phyloP scores from a whole-genome alignment of 2,113 vertebrate genomes.

The Cervus canadensis region DNA sequence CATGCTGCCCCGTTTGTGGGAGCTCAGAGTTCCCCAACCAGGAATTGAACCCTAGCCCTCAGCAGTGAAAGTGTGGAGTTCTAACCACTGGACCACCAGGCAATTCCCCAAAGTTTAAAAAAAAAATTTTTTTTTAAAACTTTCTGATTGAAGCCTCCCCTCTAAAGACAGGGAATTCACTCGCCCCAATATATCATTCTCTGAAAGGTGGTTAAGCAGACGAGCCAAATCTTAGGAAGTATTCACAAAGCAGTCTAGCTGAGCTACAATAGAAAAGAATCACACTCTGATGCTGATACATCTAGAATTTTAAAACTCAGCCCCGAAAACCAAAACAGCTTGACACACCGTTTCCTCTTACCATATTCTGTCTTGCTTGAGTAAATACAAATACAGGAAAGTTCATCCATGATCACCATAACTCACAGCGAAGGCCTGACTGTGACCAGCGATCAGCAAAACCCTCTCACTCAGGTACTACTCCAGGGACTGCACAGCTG shows the following conservation, averaged over 20 bases:
- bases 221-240: background rate
- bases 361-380: background rate
- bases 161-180: background rate
- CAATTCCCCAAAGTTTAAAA: background rate
- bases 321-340: background rate
- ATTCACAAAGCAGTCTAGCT: background rate
- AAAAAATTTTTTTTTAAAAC: background rate
- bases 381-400: background rate
- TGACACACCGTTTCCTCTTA: background rate
- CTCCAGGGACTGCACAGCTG: background rate
- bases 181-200: background rate
- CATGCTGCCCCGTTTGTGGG: background rate
- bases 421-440: slow-evolving; percentile 21
- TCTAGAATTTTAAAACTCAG: background rate
- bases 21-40: background rate
- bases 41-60: background rate
- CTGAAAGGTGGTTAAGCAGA: slow-evolving; percentile 2
- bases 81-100: background rate
- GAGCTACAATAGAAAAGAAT: background rate
- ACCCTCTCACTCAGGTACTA: background rate
- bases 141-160: slow-evolving; percentile 26
- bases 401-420: background rate
- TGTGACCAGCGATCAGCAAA: slow-evolving; percentile 1
- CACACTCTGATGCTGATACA: background rate
- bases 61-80: background rate